Evolutionary conservation across 2,888 invertebrate species (phyloP).

Genomic region (Drosophila hamatofila): DNA sequence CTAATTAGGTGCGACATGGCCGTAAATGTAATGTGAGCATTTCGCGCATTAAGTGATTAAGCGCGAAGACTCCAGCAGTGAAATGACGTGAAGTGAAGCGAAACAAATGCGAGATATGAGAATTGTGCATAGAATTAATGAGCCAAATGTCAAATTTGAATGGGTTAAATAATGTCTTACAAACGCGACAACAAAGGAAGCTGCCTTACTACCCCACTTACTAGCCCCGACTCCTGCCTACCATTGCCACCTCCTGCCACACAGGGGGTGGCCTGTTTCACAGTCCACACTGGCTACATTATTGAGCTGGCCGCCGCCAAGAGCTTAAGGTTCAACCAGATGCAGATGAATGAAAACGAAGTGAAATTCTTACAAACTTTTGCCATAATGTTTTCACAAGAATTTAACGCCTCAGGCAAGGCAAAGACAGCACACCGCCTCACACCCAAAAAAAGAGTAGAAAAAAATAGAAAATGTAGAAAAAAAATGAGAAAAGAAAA

Average conservation of each 20-base stretch:
- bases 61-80: conserved; percentile 10
- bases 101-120: conserved; percentile 46
- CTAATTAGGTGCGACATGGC: conserved; percentile 66
- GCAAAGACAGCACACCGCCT: conserved; percentile 26
- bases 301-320: conserved; percentile 16
- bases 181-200: conserved; percentile 16
- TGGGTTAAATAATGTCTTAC: conserved; percentile 47
- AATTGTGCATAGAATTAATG: conserved; percentile 52
- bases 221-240: no score
- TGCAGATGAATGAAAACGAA: conserved; percentile 8
- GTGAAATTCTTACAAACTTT: conserved; percentile 40
- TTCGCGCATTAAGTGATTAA: conserved; percentile 50
- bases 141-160: conserved; percentile 50
- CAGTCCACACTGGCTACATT: background rate
- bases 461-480: background rate
- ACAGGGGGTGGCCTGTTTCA: background rate
- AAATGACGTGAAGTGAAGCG: conserved; percentile 41
- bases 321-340: conserved; percentile 18
- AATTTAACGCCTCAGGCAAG: conserved; percentile 55
- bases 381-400: conserved; percentile 59
- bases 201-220: no score
- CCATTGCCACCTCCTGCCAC: background rate
- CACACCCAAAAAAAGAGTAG: background rate
- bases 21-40: conserved; percentile 46
- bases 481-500: background rate